These are phyloP conservation scores for Amia ocellicauda DNA, from an alignment of 2,113 vertebrate genomes.

Conservation along the genomic window DNA sequence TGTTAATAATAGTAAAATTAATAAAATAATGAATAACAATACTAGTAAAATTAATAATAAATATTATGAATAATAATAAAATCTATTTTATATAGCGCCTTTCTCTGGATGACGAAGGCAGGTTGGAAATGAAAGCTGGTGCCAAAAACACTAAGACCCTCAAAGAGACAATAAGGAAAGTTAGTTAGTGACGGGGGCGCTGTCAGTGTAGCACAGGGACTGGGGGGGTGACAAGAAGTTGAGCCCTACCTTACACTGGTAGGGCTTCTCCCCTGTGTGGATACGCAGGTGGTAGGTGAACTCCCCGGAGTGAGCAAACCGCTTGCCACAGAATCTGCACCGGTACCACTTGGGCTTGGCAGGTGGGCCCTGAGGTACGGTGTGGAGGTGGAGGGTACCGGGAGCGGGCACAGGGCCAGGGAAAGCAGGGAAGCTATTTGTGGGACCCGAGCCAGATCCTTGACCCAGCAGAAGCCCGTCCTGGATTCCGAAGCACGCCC, in stretches of 20 bases:
- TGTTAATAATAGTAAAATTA: too few relatives aligned
- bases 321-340: slow-evolving; percentile 91
- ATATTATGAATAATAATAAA: too few relatives aligned
- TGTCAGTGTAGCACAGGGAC: too few relatives aligned
- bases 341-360: slow-evolving; percentile 86
- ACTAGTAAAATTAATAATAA: too few relatives aligned
- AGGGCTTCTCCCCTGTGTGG: slow-evolving; percentile 94
- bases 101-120: too few relatives aligned
- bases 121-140: too few relatives aligned
- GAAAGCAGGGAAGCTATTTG: slow-evolving; percentile 39
- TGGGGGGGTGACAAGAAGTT: too few relatives aligned
- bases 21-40: too few relatives aligned
- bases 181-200: too few relatives aligned
- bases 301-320: slow-evolving; percentile 93
- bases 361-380: slow-evolving; percentile 42
- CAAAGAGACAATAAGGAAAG: too few relatives aligned
- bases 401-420: slow-evolving; percentile 38
- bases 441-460: slow-evolving; percentile 36
- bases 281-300: slow-evolving; percentile 97
- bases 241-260: slow-evolving; percentile 98
- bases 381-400: slow-evolving; percentile 35
- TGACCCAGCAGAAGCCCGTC: slow-evolving; percentile 58
- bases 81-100: too few relatives aligned
- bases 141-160: too few relatives aligned
- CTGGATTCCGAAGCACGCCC: slow-evolving; percentile 44